phyloP scores from a whole-genome alignment of 2,888 invertebrate genomes.

The Folsomia candida region DNA sequence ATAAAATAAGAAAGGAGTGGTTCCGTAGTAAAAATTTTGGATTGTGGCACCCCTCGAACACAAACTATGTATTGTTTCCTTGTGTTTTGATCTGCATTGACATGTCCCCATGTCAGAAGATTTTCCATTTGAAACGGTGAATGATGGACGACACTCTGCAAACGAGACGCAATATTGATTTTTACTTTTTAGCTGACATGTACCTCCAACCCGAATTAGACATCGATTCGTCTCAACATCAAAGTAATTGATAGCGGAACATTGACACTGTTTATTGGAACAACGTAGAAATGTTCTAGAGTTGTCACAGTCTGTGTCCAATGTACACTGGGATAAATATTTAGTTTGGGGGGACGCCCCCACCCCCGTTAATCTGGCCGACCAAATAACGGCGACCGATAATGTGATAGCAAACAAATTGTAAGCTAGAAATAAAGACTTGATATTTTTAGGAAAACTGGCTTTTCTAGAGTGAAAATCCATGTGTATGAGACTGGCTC shows the following conservation, averaged over 20 bases:
- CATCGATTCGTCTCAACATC: conserved; percentile 26
- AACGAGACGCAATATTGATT: conserved; percentile 23
- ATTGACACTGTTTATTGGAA: conserved; percentile 17
- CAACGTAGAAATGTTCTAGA: conserved; percentile 18
- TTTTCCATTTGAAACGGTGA: not conserved
- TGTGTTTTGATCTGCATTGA: conserved; percentile 18
- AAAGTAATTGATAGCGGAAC: conserved; percentile 19
- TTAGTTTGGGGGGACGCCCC: too few species aligned
- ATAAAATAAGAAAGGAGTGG: not conserved
- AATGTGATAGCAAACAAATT: not conserved
- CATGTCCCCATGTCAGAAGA: conserved; percentile 8
- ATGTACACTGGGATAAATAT: not conserved
- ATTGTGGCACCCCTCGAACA: conserved; percentile 6
- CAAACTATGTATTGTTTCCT: conserved; percentile 22
- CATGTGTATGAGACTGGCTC: too few species aligned
- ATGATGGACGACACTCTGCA: conserved; percentile 15
- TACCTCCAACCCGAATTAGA: conserved; percentile 20
- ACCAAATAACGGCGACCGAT: not conserved
- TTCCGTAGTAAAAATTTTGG: not conserved
- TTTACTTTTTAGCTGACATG: conserved; percentile 16
- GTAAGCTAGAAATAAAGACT: not conserved
- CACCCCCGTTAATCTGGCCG: not conserved
- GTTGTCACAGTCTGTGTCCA: conserved; percentile 16
- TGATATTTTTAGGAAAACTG: too few species aligned
- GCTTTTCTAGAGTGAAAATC: too few species aligned